These are phyloP conservation scores for Sarcophaga subvicina DNA, from an alignment of 2,888 invertebrate genomes.

Conservation along the genomic window DNA sequence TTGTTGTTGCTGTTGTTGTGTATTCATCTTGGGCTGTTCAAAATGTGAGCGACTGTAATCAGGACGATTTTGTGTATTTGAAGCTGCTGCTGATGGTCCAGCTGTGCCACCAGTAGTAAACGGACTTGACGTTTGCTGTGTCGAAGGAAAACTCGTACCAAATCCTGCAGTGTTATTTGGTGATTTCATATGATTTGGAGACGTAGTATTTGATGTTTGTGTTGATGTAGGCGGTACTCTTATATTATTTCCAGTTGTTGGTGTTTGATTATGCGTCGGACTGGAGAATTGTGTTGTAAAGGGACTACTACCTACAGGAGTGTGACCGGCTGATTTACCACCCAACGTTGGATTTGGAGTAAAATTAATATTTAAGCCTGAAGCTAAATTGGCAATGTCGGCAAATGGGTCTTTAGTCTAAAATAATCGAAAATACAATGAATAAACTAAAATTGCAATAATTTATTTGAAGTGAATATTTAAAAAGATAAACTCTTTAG, in stretches of 20 bases:
- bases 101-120: slow-evolving; percentile 62
- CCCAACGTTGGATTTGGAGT: slow-evolving; percentile 77
- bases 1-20: slow-evolving; percentile 68
- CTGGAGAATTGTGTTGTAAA: slow-evolving; percentile 80
- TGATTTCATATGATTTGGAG: slow-evolving; percentile 77
- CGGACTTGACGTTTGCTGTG: slow-evolving; percentile 58
- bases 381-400: slow-evolving; percentile 84
- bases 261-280: slow-evolving; percentile 78
- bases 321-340: slow-evolving; percentile 77
- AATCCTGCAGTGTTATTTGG: slow-evolving; percentile 68
- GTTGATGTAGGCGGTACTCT: slow-evolving; percentile 77
- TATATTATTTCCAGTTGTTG: slow-evolving; percentile 61
- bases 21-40: slow-evolving; percentile 81
- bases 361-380: slow-evolving; percentile 80
- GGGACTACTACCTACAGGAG: slow-evolving; percentile 79
- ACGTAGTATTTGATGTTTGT: slow-evolving; percentile 79
- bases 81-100: slow-evolving; percentile 37
- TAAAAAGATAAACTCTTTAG: not conserved
- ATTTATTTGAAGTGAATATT: not conserved
- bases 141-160: slow-evolving; percentile 43
- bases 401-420: slow-evolving; percentile 87
- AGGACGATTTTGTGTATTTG: slow-evolving; percentile 75
- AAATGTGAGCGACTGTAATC: slow-evolving; percentile 89
- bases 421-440: slow-evolving; percentile 29
- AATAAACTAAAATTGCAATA: not conserved